These are phyloP conservation scores for Passer montanus DNA, from an alignment of 2,113 vertebrate species.

Conservation along the genomic window DNA sequence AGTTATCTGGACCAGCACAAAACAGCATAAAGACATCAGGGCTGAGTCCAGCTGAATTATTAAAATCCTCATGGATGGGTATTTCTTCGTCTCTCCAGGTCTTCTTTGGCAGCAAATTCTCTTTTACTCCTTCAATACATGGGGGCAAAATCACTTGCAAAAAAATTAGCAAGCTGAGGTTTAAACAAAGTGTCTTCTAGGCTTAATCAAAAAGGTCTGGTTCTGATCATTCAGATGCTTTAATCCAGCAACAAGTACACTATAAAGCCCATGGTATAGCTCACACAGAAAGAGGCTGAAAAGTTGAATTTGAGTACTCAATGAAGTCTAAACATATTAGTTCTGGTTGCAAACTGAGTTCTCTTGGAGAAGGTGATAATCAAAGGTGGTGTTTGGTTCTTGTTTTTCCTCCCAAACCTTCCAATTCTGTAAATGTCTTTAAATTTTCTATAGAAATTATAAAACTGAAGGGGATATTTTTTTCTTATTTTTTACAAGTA, in stretches of 20 bases:
- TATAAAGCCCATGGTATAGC: background rate
- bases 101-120: background rate
- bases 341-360: background rate
- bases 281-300: background rate
- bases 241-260: background rate
- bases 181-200: background rate
- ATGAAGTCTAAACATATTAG: background rate
- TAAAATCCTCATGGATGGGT: background rate
- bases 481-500: background rate
- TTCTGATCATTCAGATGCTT: background rate
- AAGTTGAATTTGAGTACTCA: background rate
- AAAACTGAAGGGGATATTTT: background rate
- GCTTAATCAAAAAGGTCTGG: background rate
- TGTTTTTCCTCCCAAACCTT: background rate
- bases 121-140: background rate
- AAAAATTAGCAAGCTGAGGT: background rate
- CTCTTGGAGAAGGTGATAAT: background rate
- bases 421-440: background rate
- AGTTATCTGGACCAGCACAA: background rate
- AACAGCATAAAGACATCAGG: background rate
- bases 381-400: background rate
- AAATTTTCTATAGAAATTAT: background rate
- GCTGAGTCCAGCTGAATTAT: background rate
- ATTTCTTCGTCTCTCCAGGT: background rate
- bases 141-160: background rate